Percentiles rank a stretch among this genome's conserved stretches.
Conservation (phyloP, 2,888 invertebrate genomes). For the Malthinus flaveolus region DNA sequence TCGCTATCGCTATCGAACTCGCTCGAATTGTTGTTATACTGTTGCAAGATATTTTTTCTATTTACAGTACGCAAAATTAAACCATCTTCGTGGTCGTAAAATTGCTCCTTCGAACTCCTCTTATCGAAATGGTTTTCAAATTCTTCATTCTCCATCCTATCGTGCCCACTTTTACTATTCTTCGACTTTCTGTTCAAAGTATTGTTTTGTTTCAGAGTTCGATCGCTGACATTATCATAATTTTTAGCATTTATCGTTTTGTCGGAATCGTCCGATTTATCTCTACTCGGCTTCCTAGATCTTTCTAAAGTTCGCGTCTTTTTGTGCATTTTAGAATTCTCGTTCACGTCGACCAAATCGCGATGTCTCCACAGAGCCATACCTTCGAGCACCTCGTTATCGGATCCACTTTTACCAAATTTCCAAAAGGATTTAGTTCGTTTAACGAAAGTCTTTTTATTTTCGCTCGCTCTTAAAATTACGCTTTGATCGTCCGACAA, state of each 20-base stretch:
- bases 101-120: constrained; percentile 57
- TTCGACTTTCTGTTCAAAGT: constrained; percentile 18
- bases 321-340: constrained; percentile 38
- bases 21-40: constrained; percentile 63
- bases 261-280: constrained; percentile 53
- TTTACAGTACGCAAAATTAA: constrained; percentile 73
- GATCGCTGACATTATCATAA: constrained; percentile 45
- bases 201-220: constrained; percentile 45
- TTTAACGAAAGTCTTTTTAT: constrained; percentile 71
- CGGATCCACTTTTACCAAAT: constrained; percentile 70
- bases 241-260: constrained; percentile 50
- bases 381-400: constrained; percentile 79
- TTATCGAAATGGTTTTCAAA: constrained; percentile 36
- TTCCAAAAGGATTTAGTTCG: constrained; percentile 87
- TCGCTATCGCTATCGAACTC: constrained; percentile 66
- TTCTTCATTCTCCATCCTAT: constrained; percentile 27
- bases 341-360: constrained; percentile 72
- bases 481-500: constrained; percentile 62
- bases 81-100: constrained; percentile 69
- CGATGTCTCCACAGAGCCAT: constrained; percentile 88
- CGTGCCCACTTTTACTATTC: constrained; percentile 20
- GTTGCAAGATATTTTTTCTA: constrained; percentile 72
- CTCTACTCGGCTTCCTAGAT: constrained; percentile 38
- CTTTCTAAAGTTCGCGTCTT: constrained; percentile 24
- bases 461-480: constrained; percentile 57